Percentiles rank a stretch among this genome's conserved stretches.
phyloP scores from a whole-genome alignment of 1,140 invertebrate genomes.

The Nebria ingens region DNA sequence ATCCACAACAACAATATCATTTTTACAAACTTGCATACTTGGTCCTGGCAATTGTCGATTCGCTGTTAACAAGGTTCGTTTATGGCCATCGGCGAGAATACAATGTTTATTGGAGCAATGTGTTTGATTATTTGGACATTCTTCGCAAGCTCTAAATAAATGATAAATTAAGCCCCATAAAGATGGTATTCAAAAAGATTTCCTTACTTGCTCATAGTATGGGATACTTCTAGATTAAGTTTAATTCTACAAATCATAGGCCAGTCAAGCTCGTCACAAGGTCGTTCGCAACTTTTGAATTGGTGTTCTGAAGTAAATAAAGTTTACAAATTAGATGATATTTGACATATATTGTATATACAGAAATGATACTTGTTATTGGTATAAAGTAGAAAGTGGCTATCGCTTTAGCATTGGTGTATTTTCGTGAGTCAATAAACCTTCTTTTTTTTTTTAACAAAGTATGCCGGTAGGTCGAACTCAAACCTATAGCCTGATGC shows the following conservation, averaged over 20 bases:
- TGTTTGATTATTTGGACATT: conserved; percentile 50
- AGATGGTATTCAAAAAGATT: background rate
- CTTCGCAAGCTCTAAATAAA: conserved; percentile 43
- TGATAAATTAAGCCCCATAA: background rate
- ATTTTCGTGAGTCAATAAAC: too few species aligned
- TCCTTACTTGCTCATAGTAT: conserved; percentile 52
- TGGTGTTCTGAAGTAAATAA: conserved; percentile 59
- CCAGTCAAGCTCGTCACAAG: conserved; percentile 65
- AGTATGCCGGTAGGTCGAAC: too few species aligned
- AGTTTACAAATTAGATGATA: too few species aligned
- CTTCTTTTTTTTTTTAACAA: too few species aligned
- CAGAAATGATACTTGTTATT: too few species aligned
- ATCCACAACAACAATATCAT: conserved; percentile 75
- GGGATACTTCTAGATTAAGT: conserved; percentile 55
- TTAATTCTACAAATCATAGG: conserved; percentile 70
- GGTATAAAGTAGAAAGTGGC: too few species aligned
- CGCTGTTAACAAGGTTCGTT: conserved; percentile 59
- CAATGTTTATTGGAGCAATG: conserved; percentile 51
- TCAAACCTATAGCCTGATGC: too few species aligned
- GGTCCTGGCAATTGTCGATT: conserved; percentile 78
- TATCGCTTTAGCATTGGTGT: too few species aligned
- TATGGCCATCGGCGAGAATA: conserved; percentile 56
- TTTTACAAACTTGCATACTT: conserved; percentile 73
- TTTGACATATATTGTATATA: too few species aligned
- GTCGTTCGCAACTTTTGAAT: conserved; percentile 58